Evolutionary conservation across 1,140 invertebrate species (phyloP).

Genomic region (Caenorhabditis elegans): WBcel235 BX284604.4:7781001-7781500

Average conservation of each 20-base stretch:
- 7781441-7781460: constrained; percentile 74
- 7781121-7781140: too few relatives aligned
- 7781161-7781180: constrained; percentile 71
- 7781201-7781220: constrained; percentile 93
- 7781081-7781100: too few relatives aligned
- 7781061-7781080: too few relatives aligned
- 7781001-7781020: too few relatives aligned
- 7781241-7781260: constrained; percentile 84
- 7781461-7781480: constrained; percentile 32
- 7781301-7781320: constrained; percentile 87
- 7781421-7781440: constrained; percentile 78
- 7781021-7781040: too few relatives aligned
- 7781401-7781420: constrained; percentile 73
- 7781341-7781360: constrained; percentile 76
- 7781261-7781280: constrained; percentile 88
- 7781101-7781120: too few relatives aligned
- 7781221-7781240: constrained; percentile 93
- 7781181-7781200: constrained; percentile 85
- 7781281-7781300: constrained; percentile 82
- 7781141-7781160: too few relatives aligned
- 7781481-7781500: constrained; percentile 56
- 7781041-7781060: too few relatives aligned
- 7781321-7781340: constrained; percentile 89
- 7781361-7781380: constrained; percentile 77
- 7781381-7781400: constrained; percentile 70